Evolutionary conservation across 1,140 invertebrate genomes (phyloP), one percentile per base, ranked within the genome.

Genomic region (Pteromalus puparum): DNA sequence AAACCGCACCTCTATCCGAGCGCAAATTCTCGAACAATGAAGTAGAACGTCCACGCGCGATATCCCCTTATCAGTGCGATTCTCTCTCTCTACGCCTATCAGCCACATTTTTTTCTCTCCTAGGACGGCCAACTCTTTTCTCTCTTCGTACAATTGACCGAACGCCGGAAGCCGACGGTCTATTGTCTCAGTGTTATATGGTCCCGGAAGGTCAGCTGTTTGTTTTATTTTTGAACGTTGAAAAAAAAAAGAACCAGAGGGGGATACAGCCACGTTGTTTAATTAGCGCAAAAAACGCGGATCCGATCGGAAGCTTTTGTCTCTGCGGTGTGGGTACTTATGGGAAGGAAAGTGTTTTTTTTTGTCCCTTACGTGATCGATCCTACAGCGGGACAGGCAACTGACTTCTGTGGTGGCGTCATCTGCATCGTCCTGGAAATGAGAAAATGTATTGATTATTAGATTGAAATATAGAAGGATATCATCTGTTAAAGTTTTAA

Each of bases 351-450:
- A 70, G 24, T 38, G 46, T 9, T 28, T 34, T 79, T 86, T 87
- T 65, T 76, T 30, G 53, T 61, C 48, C 24, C 26, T 88, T 91
- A 94, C 94, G 88, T 94, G 92, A 88, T 93, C 90, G 83, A 95
- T 93, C 89, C 94, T 95, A 90, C 95, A 96, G 74, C 94, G 93
- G 10, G 93, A 92, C 18, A 94, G 95, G 87, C 95, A 96, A 48
- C 93, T 94, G 10, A 94, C 93, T 87, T 95, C 95, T 85, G 94
- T 94, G 80, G 94, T 93, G 15, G 91, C 92, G 84, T 94, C 94
- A 85, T 95, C 94, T 86, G 94, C 95, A 86, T 94, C 94, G 90
- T 95, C 95, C 95, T 96, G 94, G 24, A 94, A 88, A 87, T 90
- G 89, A 89, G 88, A 53, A 46, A 87, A 88, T 88, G 83, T 84